Percentiles rank a stretch among this genome's conserved stretches.
These are phyloP conservation scores for Lepidurus apus DNA, from an alignment of 1,140 invertebrate genomes.

Conservation along the genomic window DNA sequence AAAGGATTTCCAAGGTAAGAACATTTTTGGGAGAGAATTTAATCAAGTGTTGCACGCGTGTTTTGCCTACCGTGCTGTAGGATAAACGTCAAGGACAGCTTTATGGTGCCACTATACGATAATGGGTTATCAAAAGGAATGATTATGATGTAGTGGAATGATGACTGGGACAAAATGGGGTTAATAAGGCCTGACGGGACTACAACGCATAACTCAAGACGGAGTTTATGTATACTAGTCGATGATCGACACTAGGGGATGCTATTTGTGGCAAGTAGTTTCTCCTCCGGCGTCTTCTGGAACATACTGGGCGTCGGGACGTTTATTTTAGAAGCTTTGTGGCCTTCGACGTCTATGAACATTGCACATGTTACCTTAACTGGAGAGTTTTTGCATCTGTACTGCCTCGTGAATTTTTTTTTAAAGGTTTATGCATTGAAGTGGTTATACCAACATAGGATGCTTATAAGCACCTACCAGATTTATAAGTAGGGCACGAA, in stretches of 20 bases:
- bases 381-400: neutral
- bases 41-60: neutral
- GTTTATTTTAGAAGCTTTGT: constrained; percentile 12
- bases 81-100: too few relatives aligned
- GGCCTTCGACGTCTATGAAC: neutral
- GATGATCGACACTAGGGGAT: neutral
- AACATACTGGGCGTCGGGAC: neutral
- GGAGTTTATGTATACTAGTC: neutral
- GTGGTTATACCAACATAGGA: too few relatives aligned
- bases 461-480: too few relatives aligned
- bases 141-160: too few relatives aligned
- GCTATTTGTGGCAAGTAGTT: neutral
- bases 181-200: too few relatives aligned
- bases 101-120: too few relatives aligned
- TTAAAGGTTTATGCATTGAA: neutral
- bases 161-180: too few relatives aligned
- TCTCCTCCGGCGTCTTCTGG: neutral
- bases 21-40: neutral
- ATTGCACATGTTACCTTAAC: neutral
- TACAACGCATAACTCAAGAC: too few relatives aligned
- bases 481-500: too few relatives aligned
- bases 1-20: constrained; percentile 76
- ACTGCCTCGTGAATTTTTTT: neutral
- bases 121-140: too few relatives aligned
- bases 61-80: neutral